Percentiles rank a stretch among this genome's conserved stretches.
Conservation (phyloP, 2,797 vertebrate species). For the Gadopsis bispinosus region DNA sequence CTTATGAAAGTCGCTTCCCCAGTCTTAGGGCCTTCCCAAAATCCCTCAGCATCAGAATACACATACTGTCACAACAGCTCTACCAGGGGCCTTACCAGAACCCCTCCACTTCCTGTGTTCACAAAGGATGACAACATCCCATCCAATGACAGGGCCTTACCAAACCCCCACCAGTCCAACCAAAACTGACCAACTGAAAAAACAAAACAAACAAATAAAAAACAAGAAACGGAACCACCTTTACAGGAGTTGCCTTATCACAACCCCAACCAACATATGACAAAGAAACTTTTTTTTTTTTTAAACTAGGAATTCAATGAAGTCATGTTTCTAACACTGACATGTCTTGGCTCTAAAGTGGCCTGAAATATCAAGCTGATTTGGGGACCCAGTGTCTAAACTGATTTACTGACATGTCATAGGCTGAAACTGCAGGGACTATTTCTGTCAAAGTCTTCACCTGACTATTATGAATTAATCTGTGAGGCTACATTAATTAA, state of each 20-base stretch:
- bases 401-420: constrained; percentile 13
- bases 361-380: constrained; percentile 19
- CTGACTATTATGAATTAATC: constrained; percentile 17
- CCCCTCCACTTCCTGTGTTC: constrained; percentile 56
- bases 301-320: constrained; percentile 5
- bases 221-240: neutral
- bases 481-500: constrained; percentile 27
- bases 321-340: constrained; percentile 36
- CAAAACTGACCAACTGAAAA: constrained; percentile 55
- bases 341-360: constrained; percentile 26
- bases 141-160: constrained; percentile 78
- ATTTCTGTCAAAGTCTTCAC: neutral
- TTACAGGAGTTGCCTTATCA: constrained; percentile 64
- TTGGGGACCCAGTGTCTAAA: constrained; percentile 29
- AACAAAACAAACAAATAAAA: neutral
- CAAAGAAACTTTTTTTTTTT: neutral
- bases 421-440: constrained; percentile 15
- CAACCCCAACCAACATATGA: constrained; percentile 51
- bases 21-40: constrained; percentile 63
- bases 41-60: constrained; percentile 53
- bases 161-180: constrained; percentile 71
- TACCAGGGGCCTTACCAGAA: constrained; percentile 79
- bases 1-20: constrained; percentile 50
- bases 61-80: constrained; percentile 54
- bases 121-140: constrained; percentile 54